A percentile compares a stretch with the other conserved stretches of the same genome.
These are phyloP conservation scores for Catostylus mosaicus DNA, from an alignment of 30 jellyfish, hydroid and myxozoan genomes.

Conservation along the genomic window DNA sequence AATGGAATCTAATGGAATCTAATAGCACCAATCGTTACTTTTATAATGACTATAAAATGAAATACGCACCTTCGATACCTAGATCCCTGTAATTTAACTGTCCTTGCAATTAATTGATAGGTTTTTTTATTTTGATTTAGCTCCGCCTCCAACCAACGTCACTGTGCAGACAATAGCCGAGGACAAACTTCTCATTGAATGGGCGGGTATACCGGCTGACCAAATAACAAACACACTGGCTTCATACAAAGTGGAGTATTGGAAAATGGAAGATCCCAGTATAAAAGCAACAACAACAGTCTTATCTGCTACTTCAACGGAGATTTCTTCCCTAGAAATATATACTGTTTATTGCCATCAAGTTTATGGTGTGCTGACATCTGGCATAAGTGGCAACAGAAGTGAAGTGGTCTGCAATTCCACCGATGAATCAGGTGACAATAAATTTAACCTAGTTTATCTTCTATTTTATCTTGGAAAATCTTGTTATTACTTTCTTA, in stretches of 20 bases:
- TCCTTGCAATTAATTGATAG: not conserved
- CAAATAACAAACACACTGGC: not conserved
- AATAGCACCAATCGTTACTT: no score
- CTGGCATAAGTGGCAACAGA: conserved; percentile 22
- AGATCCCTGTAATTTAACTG: no score
- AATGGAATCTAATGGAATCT: no score
- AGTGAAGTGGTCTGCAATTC: conserved; percentile 21
- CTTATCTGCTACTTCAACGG: not conserved
- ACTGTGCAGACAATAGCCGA: conserved; percentile 9
- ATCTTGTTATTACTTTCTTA: not conserved
- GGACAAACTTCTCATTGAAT: not conserved
- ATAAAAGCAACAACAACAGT: not conserved
- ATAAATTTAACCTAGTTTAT: no score
- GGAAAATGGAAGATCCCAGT: conserved; percentile 1
- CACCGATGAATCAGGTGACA: conserved; percentile 52
- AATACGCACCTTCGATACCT: no score
- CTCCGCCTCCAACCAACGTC: conserved; percentile 42
- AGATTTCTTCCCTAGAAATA: not conserved
- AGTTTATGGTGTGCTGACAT: conserved; percentile 9
- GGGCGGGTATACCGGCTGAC: conserved; percentile 40
- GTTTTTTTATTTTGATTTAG: conserved; percentile 1
- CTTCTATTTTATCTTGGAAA: not conserved
- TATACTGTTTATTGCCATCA: conserved; percentile 49
- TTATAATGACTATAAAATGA: no score
- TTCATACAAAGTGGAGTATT: not conserved